phyloP scores from a whole-genome alignment of 2,113 vertebrate genomes.

The Hypocryptadius cinnamomeus region DNA sequence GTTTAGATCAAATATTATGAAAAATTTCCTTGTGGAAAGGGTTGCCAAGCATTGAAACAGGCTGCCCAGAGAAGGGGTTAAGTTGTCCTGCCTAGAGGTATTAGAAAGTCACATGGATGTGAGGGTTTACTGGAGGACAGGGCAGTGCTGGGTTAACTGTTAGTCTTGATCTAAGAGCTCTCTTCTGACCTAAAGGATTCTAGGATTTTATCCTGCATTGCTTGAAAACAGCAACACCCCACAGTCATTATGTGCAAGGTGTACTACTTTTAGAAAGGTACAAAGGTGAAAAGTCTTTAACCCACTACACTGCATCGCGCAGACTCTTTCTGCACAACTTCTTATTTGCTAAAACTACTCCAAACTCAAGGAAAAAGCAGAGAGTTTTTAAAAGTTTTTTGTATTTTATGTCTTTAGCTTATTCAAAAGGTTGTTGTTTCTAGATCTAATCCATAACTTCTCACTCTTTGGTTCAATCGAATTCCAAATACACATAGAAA shows the following conservation, averaged over 20 bases:
- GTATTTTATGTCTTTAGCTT: background rate
- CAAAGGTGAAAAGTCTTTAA: background rate
- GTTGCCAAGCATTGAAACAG: background rate
- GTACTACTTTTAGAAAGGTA: background rate
- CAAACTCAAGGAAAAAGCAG: background rate
- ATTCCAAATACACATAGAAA: background rate
- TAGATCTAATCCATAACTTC: background rate
- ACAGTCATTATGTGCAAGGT: rapidly evolving
- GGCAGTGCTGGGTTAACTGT: background rate
- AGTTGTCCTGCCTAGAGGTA: background rate
- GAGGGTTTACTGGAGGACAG: background rate
- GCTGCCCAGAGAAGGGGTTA: background rate
- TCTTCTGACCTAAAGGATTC: background rate
- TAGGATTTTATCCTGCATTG: rapidly evolving
- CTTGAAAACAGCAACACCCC: background rate
- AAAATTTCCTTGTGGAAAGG: background rate
- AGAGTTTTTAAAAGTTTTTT: background rate
- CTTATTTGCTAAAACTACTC: background rate
- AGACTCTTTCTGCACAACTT: background rate
- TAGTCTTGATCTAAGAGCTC: background rate
- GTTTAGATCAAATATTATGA: background rate
- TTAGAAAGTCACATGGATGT: background rate
- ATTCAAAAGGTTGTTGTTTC: background rate
- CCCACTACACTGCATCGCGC: background rate
- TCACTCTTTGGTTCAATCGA: background rate